Percentiles rank a stretch among this genome's conserved stretches.
These are phyloP conservation scores for Plebejus melissa DNA, from an alignment of 2,888 invertebrate genomes.

Conservation along the genomic window DNA sequence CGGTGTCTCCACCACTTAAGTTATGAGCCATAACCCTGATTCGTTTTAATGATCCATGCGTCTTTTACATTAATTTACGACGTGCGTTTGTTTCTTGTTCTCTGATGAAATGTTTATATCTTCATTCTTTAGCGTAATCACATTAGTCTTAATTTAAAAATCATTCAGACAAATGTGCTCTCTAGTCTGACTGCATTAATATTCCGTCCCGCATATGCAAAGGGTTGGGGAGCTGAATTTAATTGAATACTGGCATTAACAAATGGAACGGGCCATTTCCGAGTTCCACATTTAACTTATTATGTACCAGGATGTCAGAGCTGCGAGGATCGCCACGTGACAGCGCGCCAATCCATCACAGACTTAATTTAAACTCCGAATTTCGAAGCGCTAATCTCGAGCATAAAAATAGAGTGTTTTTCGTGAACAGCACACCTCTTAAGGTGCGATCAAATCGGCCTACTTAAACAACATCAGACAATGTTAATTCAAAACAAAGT, in stretches of 20 bases:
- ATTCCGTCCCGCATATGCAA: slow-evolving; percentile 58
- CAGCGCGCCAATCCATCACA: slow-evolving; percentile 74
- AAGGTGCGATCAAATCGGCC: slow-evolving; percentile 44
- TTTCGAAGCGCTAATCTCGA: slow-evolving; percentile 25
- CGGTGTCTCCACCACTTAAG: slow-evolving; percentile 54
- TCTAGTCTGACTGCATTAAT: slow-evolving; percentile 15
- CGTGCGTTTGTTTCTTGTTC: slow-evolving; percentile 67
- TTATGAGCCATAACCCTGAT: slow-evolving; percentile 75
- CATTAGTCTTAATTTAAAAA: slow-evolving; percentile 25
- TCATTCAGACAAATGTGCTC: background rate
- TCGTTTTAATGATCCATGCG: slow-evolving; percentile 66
- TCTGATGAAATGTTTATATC: slow-evolving; percentile 32
- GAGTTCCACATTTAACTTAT: slow-evolving; percentile 74
- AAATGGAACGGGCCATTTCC: slow-evolving; percentile 71
- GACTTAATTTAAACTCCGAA: slow-evolving; percentile 71
- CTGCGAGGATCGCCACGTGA: slow-evolving; percentile 64
- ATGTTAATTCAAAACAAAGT: slow-evolving; percentile 66
- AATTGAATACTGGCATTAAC: slow-evolving; percentile 78
- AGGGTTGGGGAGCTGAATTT: slow-evolving; percentile 71
- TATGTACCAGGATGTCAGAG: slow-evolving; percentile 67
- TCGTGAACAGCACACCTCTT: slow-evolving; percentile 26
- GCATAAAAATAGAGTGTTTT: slow-evolving; percentile 32
- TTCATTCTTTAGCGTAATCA: slow-evolving; percentile 23
- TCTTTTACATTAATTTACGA: slow-evolving; percentile 72
- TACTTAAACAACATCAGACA: slow-evolving; percentile 51